Evolutionary conservation across 2,113 vertebrate species (phyloP).

Genomic region (Dromas ardeola): DNA sequence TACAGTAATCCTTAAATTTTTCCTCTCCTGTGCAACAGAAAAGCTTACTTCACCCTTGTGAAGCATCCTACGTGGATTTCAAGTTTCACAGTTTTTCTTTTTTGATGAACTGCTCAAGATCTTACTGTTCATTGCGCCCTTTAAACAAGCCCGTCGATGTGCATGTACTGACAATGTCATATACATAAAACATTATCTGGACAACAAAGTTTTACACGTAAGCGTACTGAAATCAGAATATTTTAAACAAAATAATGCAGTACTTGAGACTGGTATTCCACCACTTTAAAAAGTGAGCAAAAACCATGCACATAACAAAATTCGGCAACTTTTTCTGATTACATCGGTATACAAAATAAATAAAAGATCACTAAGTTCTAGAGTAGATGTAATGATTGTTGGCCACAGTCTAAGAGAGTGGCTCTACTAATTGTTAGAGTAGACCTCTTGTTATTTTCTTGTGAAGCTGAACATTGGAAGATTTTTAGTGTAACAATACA

Average conservation of each 20-base stretch:
- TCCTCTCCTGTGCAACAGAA: slow-evolving; percentile 18
- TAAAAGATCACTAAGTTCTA: neutral
- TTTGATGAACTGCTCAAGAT: neutral
- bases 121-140: neutral
- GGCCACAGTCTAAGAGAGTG: neutral
- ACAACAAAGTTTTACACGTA: neutral
- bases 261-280: neutral
- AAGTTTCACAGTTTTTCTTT: slow-evolving; percentile 12
- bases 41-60: neutral
- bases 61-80: neutral
- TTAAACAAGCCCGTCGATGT: neutral
- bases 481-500: slow-evolving; percentile 26
- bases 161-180: neutral
- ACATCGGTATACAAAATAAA: neutral
- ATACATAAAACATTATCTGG: neutral
- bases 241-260: neutral
- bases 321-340: neutral
- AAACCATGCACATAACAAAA: neutral
- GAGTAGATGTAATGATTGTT: neutral
- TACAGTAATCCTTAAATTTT: neutral
- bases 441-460: neutral
- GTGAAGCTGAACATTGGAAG: neutral
- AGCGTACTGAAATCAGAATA: neutral
- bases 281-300: neutral
- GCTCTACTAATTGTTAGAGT: neutral